Base-by-base conservation (phyloP, 2,797 vertebrate species). In the Argyrosomus regius region DNA sequence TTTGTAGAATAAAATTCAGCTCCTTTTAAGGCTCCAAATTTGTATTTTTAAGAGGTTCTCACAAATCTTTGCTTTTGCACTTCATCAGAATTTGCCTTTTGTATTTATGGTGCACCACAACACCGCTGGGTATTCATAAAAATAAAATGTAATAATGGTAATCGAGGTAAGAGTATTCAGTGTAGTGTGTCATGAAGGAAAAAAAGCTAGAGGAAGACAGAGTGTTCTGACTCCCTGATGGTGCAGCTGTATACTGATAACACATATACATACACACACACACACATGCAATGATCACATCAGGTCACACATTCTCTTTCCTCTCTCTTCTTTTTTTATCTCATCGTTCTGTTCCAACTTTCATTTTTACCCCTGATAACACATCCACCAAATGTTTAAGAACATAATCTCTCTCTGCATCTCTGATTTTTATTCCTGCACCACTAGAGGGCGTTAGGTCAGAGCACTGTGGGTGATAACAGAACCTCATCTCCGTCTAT, bases 401-500 rank as follows among this genome's bases (percentile, higher is more conserved):
- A 62, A 28, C 9, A 35, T 26, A 39, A 60, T 52, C 3, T 31
- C 3, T 2, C 45, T 63, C 22, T 41, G 10, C n/a, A 22, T 56
- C 18, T 75, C 4, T 28, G 3, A 6, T 41, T 70, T 14, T 54
- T 9, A 9, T 9, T 2, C 35, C 35, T 39, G 8, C 35, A 22
- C 81, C 93, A 92, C 91, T 88, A 93, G 92, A 89, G 91, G 92
- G 92, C 77, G 65, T 84, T 50, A 73, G 74, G n/a, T 74, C 76
- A 82, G 79, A 87, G 61, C 52, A 0, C 12, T 66, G 0, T 24
- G 28, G 10, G 18, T 10, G 14, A 73, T 16, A 54, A 41, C 65
- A 59, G 13, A 46, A 35, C 20, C 14, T 31, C 31, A 39, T 39
- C 35, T 9, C 35, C 8, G 35, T 35, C 35, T 2, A 35, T 35